Evolutionary conservation across 2,797 vertebrate species (phyloP), one percentile per base, ranked within the genome.

Genomic region (Thripadectes ignobilis): DNA sequence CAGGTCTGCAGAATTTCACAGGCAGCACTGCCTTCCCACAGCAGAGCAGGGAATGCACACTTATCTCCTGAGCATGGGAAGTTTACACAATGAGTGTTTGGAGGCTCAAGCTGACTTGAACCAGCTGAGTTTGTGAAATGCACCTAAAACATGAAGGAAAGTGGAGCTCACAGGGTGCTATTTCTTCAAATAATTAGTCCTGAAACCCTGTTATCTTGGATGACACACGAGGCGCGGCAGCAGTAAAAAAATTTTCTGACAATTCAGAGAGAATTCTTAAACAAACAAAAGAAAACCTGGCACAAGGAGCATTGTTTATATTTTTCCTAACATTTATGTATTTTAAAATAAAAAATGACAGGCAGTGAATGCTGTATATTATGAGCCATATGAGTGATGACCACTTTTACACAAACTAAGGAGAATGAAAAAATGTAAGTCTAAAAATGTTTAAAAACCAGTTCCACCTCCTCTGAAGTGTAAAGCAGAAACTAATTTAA

Each of bases 1-100:
- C 67, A 34, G 81, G 59, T 63, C 91, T 95, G 88, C 75, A 84
- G 90, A 89, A 91, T 92, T 94, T 96, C 94, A 88, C 81, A 92
- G 54, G 67, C 89, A 61, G 69, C 24, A 1, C 11, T 18, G 43
- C 73, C 67, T 77, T 63, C 80, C 62, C 88, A 29, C 76, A 66
- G 73, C 21, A 0, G 38, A 68, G 69, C 1, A 0, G 26, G 80
- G 58, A 85, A 89, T 2, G 7, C 12, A 4, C 41, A 52, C 54
- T 49, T 89, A 30, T 36, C 83, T 73, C 61, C 41, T 18, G 4
- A 87, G 95, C 91, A 82, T 74, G 92, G 94, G 93, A 97, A 95
- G 95, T 94, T 96, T 96, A 95, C 83, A 54, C n/a, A 71, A 58
- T 30, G 61, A 27, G 36, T 79, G 71, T 81, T 92, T 85, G 90